A percentile compares a stretch with the other conserved stretches of the same genome.
Evolutionary conservation across 2,888 invertebrate species (phyloP).

Genomic region (Melanostoma mellinum): DNA sequence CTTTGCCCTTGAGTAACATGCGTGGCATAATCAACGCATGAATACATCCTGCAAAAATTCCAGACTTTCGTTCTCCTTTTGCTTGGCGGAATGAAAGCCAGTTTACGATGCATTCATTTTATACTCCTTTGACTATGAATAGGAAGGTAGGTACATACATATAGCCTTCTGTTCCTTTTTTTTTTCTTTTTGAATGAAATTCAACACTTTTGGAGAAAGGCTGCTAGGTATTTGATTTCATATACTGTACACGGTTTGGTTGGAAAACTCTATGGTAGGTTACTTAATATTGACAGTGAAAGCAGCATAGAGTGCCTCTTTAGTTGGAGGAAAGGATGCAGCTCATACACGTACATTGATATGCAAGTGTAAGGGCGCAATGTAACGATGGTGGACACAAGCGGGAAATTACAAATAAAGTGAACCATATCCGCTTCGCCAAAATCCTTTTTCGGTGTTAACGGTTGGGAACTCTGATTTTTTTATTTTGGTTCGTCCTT

Average conservation of each 20-base stretch:
- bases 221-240: background rate
- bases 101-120: conserved; percentile 22
- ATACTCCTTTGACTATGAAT: conserved; percentile 44
- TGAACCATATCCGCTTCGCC: conserved; percentile 51
- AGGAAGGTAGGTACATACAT: too few relatives aligned
- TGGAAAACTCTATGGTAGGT: conserved; percentile 3
- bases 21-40: conserved; percentile 53
- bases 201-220: conserved; percentile 12
- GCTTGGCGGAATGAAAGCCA: conserved; percentile 26
- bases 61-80: conserved; percentile 35
- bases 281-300: conserved; percentile 20
- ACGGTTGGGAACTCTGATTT: background rate
- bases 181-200: conserved; percentile 1
- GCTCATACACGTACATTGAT: background rate
- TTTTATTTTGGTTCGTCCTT: background rate
- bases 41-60: conserved; percentile 47
- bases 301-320: background rate
- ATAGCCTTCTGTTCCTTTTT: conserved; percentile 10
- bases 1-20: conserved; percentile 6
- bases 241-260: conserved; percentile 12
- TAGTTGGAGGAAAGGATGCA: background rate
- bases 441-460: conserved; percentile 33
- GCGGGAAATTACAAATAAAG: conserved; percentile 67
- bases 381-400: conserved; percentile 48
- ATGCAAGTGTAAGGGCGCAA: conserved; percentile 1